A percentile compares a stretch with the other conserved stretches of the same genome.
These are phyloP conservation scores for Tholera decimalis DNA, from an alignment of 2,888 invertebrate genomes.

Conservation along the genomic window DNA sequence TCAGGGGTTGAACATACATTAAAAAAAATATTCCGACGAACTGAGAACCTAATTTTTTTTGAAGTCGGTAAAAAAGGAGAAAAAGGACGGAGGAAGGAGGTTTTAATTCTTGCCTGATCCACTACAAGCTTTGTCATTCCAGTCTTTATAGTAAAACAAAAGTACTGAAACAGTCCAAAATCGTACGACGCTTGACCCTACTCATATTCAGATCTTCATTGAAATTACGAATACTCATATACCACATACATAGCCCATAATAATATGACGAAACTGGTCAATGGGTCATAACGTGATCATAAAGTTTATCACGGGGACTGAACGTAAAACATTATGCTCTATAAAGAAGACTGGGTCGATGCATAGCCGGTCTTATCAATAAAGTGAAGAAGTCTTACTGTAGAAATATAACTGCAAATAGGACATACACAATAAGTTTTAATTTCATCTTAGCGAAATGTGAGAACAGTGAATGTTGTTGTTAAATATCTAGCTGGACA, in stretches of 20 bases:
- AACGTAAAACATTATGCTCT: constrained; percentile 30
- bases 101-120: too few species aligned
- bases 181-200: too few species aligned
- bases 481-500: too few species aligned
- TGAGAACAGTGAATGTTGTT: too few species aligned
- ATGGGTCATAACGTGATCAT: constrained; percentile 5
- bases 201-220: background rate
- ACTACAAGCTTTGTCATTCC: too few species aligned
- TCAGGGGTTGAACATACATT: too few species aligned
- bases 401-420: background rate
- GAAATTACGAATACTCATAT: background rate
- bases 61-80: too few species aligned
- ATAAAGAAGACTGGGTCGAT: constrained; percentile 13
- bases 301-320: constrained; percentile 29
- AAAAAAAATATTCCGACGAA: too few species aligned
- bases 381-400: constrained; percentile 19
- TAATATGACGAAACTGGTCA: constrained; percentile 24
- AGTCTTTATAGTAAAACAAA: too few species aligned
- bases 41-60: too few species aligned
- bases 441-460: background rate
- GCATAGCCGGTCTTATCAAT: constrained; percentile 22
- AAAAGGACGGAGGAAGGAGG: too few species aligned
- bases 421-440: background rate
- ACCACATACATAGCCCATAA: background rate
- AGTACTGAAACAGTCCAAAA: too few species aligned